phyloP scores from a whole-genome alignment of 1,140 invertebrate genomes.

The Semibalanus balanoides region DNA sequence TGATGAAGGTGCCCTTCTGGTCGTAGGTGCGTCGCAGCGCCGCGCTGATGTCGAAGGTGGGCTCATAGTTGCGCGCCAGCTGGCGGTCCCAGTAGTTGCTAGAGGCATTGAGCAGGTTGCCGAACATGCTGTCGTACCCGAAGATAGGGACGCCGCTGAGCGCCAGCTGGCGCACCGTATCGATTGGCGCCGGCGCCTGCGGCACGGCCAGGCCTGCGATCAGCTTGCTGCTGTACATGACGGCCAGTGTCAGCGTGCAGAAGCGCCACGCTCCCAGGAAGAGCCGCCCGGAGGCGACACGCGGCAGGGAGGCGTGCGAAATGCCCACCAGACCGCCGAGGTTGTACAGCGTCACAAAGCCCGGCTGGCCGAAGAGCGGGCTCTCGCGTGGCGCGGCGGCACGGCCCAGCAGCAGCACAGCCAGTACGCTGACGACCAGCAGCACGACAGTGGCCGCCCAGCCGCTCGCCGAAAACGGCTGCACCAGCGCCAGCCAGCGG shows the following conservation, averaged over 20 bases:
- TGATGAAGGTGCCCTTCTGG: slow-evolving; percentile 16
- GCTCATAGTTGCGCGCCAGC: slow-evolving; percentile 2
- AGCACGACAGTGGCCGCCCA: not conserved
- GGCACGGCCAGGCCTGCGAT: slow-evolving; percentile 16
- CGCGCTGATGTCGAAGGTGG: not conserved
- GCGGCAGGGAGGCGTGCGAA: no score
- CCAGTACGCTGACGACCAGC: not conserved
- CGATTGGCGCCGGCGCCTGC: slow-evolving; percentile 15
- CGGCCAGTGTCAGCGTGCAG: slow-evolving; percentile 14
- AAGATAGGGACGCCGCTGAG: slow-evolving; percentile 13
- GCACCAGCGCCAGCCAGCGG: slow-evolving; percentile 19
- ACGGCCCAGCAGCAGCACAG: not conserved
- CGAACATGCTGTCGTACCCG: slow-evolving; percentile 14
- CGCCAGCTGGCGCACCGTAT: slow-evolving; percentile 14
- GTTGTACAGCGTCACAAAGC: no score
- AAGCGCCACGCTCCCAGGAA: slow-evolving; percentile 15
- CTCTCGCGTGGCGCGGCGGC: not conserved
- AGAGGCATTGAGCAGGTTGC: slow-evolving; percentile 12
- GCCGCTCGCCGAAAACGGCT: slow-evolving; percentile 11
- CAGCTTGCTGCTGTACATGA: slow-evolving; percentile 19
- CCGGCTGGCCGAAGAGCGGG: no score
- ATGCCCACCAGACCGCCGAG: no score
- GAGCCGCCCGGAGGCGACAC: slow-evolving; percentile 4
- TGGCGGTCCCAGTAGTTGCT: not conserved
- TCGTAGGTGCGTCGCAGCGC: not conserved